Percentiles rank a stretch among this genome's conserved stretches.
phyloP scores from a whole-genome alignment of 2,888 invertebrate genomes.

The Capitulum mitella region DNA sequence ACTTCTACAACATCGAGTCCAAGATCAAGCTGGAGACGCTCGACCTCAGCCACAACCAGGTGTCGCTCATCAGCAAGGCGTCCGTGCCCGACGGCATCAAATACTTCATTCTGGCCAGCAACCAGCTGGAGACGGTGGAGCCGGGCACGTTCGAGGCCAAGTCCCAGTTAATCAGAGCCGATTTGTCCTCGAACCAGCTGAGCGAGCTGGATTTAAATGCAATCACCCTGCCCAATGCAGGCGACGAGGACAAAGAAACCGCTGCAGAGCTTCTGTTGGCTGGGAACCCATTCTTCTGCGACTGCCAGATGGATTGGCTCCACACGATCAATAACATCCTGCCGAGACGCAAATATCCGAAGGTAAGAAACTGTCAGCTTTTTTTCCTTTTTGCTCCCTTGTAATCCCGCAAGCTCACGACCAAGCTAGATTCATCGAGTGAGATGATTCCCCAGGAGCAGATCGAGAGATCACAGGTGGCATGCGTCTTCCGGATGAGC shows the following conservation, averaged over 20 bases:
- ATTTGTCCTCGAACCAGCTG: conserved; percentile 86
- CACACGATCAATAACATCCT: conserved; percentile 80
- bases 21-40: conserved; percentile 70
- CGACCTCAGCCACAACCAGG: conserved; percentile 81
- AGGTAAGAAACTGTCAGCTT: conserved; percentile 51
- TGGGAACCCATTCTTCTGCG: conserved; percentile 88
- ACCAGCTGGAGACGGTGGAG: conserved; percentile 52
- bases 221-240: conserved; percentile 58
- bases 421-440: neutral
- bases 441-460: neutral
- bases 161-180: conserved; percentile 78
- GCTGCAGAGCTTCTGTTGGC: conserved; percentile 63
- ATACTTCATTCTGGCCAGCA: conserved; percentile 62
- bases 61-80: conserved; percentile 53
- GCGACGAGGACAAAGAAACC: conserved; percentile 9
- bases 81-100: conserved; percentile 79
- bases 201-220: conserved; percentile 83
- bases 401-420: neutral
- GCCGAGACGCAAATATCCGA: conserved; percentile 73
- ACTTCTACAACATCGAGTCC: conserved; percentile 43
- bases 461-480: neutral
- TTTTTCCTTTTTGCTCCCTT: neutral
- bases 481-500: neutral
- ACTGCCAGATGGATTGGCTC: conserved; percentile 93
- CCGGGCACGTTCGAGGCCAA: conserved; percentile 84